A percentile compares a stretch with the other conserved stretches of the same genome.
These are phyloP conservation scores for Spodoptera litura DNA, from an alignment of 1,140 invertebrate genomes.

Conservation along the genomic window DNA sequence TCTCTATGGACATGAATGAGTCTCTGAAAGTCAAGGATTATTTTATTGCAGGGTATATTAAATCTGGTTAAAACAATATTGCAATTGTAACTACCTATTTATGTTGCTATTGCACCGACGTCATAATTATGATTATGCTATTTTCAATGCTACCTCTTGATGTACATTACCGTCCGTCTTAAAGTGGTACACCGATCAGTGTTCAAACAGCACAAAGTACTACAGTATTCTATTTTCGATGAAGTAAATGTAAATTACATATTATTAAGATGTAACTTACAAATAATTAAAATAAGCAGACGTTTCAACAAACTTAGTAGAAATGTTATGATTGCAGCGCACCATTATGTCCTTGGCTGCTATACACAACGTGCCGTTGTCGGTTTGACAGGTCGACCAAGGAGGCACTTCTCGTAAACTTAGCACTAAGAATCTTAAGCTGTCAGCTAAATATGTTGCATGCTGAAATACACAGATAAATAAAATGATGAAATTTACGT, in stretches of 20 bases:
- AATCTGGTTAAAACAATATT: no score
- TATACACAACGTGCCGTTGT: constrained; percentile 52
- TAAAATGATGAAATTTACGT: no score
- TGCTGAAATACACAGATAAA: constrained; percentile 55
- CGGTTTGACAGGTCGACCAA: constrained; percentile 61
- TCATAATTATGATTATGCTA: no score
- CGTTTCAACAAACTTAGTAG: constrained; percentile 57
- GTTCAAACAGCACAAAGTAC: no score
- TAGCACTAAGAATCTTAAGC: constrained; percentile 57
- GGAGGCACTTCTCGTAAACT: constrained; percentile 57
- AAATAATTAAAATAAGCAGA: constrained; percentile 67
- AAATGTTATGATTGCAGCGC: constrained; percentile 53
- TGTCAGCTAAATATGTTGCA: constrained; percentile 66
- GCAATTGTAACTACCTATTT: no score
- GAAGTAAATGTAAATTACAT: no score
- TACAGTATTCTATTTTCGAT: no score
- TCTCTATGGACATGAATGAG: constrained; percentile 56
- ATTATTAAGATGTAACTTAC: constrained; percentile 55
- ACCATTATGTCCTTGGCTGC: constrained; percentile 56
- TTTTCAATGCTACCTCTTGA: no score
- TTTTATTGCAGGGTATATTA: no score
- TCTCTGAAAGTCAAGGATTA: constrained; percentile 58
- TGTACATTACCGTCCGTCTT: no score
- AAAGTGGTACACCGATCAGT: no score
- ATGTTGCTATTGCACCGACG: no score